Conservation (phyloP, 1,140 invertebrate species). For the Lutraria rhynchaena region DNA sequence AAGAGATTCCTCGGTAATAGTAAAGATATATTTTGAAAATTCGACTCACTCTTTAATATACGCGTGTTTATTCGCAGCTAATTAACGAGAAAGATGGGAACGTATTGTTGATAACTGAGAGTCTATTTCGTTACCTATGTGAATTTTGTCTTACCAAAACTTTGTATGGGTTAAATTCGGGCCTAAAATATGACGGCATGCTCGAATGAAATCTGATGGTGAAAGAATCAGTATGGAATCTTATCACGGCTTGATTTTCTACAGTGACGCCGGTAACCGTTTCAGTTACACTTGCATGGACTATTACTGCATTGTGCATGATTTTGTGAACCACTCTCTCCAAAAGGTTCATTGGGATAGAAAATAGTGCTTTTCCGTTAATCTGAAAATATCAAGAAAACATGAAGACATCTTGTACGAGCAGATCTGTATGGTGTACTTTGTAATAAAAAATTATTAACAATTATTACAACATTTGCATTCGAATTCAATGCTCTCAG, state of each 20-base stretch:
- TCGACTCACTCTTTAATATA: too few relatives aligned
- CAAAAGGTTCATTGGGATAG: slow-evolving; percentile 11
- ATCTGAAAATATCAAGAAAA: too few relatives aligned
- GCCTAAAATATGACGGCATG: slow-evolving; percentile 48
- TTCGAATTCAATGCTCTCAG: too few relatives aligned
- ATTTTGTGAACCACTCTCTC: slow-evolving; percentile 16
- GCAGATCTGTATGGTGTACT: too few relatives aligned
- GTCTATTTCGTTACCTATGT: too few relatives aligned
- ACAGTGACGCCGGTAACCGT: slow-evolving; percentile 31
- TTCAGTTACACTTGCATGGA: slow-evolving; percentile 41
- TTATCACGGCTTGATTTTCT: slow-evolving; percentile 13
- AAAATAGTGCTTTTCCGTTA: slow-evolving; percentile 19
- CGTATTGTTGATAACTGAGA: too few relatives aligned
- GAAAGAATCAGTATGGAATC: slow-evolving; percentile 20
- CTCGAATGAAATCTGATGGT: slow-evolving; percentile 41
- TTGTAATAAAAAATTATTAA: background rate
- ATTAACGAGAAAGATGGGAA: too few relatives aligned
- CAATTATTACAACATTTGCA: background rate
- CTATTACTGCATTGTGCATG: slow-evolving; percentile 13
- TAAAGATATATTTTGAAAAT: too few relatives aligned
- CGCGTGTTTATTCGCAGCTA: too few relatives aligned
- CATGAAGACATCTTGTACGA: background rate
- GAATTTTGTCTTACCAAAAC: slow-evolving; percentile 22
- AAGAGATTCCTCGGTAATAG: too few relatives aligned
- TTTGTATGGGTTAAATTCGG: slow-evolving; percentile 25